Evolutionary conservation across 2,797 vertebrate species (phyloP).

Genomic region (Halcyon badia): DNA sequence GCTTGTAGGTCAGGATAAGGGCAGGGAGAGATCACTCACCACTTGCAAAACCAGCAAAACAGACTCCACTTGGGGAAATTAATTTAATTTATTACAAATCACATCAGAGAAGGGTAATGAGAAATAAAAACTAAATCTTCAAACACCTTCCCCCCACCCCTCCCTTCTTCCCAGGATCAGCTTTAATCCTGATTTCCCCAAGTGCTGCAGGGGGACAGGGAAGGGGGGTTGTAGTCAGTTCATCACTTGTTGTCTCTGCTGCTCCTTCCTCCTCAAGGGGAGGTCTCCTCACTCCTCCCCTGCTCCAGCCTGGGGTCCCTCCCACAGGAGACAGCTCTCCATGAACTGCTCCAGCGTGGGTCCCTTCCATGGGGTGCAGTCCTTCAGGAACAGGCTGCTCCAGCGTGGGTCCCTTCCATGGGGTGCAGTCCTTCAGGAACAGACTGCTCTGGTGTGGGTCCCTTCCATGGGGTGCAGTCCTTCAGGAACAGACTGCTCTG

Average conservation of each 20-base stretch:
- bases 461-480: too few relatives aligned
- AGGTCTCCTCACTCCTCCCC: not conserved
- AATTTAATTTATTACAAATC: too few relatives aligned
- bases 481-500: not conserved
- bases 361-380: not conserved
- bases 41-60: too few relatives aligned
- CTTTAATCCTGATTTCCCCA: not conserved
- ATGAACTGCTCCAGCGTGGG: not conserved
- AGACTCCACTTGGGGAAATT: too few relatives aligned
- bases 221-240: not conserved
- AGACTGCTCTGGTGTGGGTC: too few relatives aligned
- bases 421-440: not conserved
- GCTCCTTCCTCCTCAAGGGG: not conserved
- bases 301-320: not conserved
- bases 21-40: not conserved
- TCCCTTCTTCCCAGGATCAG: not conserved
- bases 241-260: not conserved
- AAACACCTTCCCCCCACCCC: not conserved
- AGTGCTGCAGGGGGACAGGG: fast-evolving
- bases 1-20: not conserved
- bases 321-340: too few relatives aligned
- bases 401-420: too few relatives aligned
- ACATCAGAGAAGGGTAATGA: too few relatives aligned
- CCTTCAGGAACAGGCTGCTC: not conserved
- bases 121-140: too few relatives aligned